Percentiles rank a stretch among this genome's conserved stretches.
Conservation (phyloP, 2,797 vertebrate genomes). For the Alfaro cultratus region DNA sequence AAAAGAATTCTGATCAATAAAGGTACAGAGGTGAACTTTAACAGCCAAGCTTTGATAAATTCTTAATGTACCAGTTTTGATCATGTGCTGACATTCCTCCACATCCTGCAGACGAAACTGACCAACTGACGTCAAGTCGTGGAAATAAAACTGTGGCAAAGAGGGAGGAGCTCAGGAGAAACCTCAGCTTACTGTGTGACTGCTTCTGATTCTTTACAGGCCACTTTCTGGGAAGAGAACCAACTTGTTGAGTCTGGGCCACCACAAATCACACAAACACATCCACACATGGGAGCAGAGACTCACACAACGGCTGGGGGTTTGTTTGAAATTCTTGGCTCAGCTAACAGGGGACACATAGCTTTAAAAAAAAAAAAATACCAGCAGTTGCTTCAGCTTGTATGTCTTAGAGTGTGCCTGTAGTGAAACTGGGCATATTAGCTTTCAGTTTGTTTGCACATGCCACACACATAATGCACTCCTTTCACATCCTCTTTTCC, state of each 20-base stretch:
- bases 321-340: slow-evolving; percentile 31
- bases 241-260: slow-evolving; percentile 35
- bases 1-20: slow-evolving; percentile 8
- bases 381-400: slow-evolving; percentile 56
- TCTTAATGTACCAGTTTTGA: not conserved
- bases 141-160: slow-evolving; percentile 63
- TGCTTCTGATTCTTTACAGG: slow-evolving; percentile 53
- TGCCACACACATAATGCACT: slow-evolving; percentile 70
- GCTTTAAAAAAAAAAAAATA: slow-evolving; percentile 29
- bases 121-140: slow-evolving; percentile 64
- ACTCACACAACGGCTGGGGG: not conserved
- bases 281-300: slow-evolving; percentile 24
- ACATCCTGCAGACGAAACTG: slow-evolving; percentile 29
- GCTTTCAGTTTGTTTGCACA: slow-evolving; percentile 73
- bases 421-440: slow-evolving; percentile 58
- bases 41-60: not conserved
- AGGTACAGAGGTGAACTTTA: slow-evolving; percentile 21
- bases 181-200: slow-evolving; percentile 61
- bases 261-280: slow-evolving; percentile 39
- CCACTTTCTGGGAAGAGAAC: slow-evolving; percentile 56
- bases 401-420: slow-evolving; percentile 38
- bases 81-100: not conserved
- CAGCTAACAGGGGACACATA: slow-evolving; percentile 31
- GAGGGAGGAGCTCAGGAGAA: slow-evolving; percentile 39
- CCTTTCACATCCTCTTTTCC: slow-evolving; percentile 61